Base-by-base conservation (phyloP, 2,797 vertebrate genomes). In the Scolopax bukidnonensis region DNA sequence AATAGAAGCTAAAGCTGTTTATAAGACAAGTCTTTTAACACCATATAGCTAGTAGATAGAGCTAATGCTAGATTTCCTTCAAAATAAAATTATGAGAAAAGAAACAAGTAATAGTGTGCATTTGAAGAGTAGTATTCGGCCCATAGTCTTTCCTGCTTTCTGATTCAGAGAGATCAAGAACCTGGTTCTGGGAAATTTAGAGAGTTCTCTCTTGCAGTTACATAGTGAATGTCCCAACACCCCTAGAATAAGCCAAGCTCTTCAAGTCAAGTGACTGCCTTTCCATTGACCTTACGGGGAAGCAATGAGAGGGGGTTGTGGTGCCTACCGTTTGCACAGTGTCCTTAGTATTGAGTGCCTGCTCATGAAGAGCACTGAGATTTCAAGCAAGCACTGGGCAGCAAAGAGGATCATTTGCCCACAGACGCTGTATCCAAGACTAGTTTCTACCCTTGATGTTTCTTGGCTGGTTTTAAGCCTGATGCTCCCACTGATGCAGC, bases 1-100 rank as follows among this genome's bases (percentile, higher is more conserved):
- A 93, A 38, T 8, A 84, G 85, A 88, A 86, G 50, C 12, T 86
- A 86, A 89, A 92, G 63, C 65, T 88, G 69, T 67, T 76, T 68
- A 32, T 69, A 71, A 84, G 78, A 27, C 36, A 89, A 79, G 28
- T 21, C 68, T 89, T 85, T 84, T 63, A 76, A 84, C 25, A 61
- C 69, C 54, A 12, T 18, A 25, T 18, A 60, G 36, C 36, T 60
- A 60, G 27, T 38, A 60, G 36, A 36, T 60, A 38, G 14, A 59
- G 23, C 15, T 89, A 84, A 93, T 43, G 53, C 18, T 43, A 0
- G 28, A 48, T 63, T 91, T 88, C 56, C 67, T 53, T 54, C 36
- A 67, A 78, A 92, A 90, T 27, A 70, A 57, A 93, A 70, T 50
- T 32, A 80, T 3, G 16, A 51, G 24, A 59, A 85, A 87, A 81